A percentile compares a stretch with the other conserved stretches of the same genome.
Conservation (phyloP, 1,140 invertebrate genomes). For the Diorhabda carinulata region DNA sequence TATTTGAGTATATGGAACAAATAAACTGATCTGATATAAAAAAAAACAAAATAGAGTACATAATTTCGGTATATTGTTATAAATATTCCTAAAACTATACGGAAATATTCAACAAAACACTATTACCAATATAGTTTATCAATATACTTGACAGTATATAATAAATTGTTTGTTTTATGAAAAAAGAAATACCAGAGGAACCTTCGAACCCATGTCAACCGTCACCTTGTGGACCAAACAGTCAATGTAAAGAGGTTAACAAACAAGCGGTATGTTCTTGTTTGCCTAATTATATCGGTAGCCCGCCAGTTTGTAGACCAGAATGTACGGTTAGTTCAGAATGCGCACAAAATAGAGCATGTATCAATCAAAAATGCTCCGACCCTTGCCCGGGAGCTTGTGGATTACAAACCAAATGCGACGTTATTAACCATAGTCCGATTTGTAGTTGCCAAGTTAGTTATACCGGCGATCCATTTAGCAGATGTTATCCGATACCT, state of each 20-base stretch:
- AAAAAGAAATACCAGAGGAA: conserved; percentile 3
- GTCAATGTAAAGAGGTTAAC: conserved; percentile 62
- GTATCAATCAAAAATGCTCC: conserved; percentile 71
- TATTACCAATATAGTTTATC: no score
- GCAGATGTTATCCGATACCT: conserved; percentile 51
- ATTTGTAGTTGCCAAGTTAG: conserved; percentile 58
- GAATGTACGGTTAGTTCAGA: conserved; percentile 77
- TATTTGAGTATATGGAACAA: no score
- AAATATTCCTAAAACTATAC: no score
- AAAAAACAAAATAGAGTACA: no score
- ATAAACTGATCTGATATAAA: no score
- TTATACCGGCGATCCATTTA: conserved; percentile 58
- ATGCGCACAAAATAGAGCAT: conserved; percentile 67
- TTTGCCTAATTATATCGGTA: conserved; percentile 65
- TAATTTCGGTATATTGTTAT: no score
- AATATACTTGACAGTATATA: no score
- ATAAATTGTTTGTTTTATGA: neutral
- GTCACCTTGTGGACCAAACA: conserved; percentile 67
- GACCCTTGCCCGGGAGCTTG: conserved; percentile 68
- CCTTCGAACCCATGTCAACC: conserved; percentile 60
- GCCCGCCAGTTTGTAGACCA: conserved; percentile 70
- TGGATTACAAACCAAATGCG: conserved; percentile 61
- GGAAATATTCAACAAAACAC: no score
- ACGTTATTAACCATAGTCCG: conserved; percentile 62
- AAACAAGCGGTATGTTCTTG: conserved; percentile 65